Evolutionary conservation across 2,113 vertebrate genomes (phyloP).

Genomic region (Bothrops jararaca): DNA sequence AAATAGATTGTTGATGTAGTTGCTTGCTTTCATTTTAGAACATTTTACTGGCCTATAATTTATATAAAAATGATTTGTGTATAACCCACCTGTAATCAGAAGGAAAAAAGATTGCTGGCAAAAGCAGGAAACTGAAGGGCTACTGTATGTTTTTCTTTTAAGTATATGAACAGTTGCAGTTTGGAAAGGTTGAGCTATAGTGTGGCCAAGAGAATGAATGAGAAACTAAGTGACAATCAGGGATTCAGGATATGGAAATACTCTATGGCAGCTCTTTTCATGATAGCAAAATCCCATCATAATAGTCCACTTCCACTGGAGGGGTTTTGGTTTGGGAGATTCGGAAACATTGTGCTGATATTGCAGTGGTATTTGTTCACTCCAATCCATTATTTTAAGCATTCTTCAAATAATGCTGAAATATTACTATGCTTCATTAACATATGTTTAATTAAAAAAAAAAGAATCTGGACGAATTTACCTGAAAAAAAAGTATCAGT

Average conservation of each 20-base stretch:
- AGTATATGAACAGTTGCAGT: slow-evolving; percentile 8
- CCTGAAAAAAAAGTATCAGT: neutral
- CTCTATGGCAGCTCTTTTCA: neutral
- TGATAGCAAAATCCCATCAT: neutral
- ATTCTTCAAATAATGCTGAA: neutral
- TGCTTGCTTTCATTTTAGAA: slow-evolving; percentile 9
- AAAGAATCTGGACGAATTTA: neutral
- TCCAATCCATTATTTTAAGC: neutral
- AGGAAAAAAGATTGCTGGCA: neutral
- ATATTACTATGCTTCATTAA: neutral
- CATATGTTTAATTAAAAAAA: neutral
- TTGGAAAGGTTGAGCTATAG: slow-evolving; percentile 18
- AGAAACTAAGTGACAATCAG: slow-evolving; percentile 8
- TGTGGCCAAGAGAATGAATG: slow-evolving; percentile 28
- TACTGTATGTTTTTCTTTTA: slow-evolving; percentile 1
- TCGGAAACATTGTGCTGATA: neutral
- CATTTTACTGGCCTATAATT: slow-evolving; percentile 32
- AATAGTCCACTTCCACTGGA: neutral
- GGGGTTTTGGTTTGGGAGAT: neutral
- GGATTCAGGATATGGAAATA: neutral
- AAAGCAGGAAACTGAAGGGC: neutral
- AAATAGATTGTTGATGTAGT: slow-evolving; percentile 1
- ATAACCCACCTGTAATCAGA: slow-evolving; percentile 32
- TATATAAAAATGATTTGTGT: slow-evolving; percentile 26
- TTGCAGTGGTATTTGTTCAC: neutral